phyloP scores from a whole-genome alignment of 1,140 invertebrate species.

The Musca vetustissima region DNA sequence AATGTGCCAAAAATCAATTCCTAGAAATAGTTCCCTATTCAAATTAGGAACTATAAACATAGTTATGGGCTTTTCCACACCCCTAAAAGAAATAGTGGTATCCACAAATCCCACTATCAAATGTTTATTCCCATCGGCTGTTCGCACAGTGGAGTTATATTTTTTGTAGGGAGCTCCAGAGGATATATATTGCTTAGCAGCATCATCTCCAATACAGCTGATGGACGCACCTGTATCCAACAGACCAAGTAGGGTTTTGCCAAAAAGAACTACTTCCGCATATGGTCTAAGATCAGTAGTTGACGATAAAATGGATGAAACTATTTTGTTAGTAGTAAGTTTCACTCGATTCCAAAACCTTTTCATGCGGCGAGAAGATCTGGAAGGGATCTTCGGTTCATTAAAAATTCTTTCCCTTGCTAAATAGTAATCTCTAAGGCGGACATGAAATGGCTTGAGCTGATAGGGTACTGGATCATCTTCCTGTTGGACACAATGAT shows the following conservation, averaged over 20 bases:
- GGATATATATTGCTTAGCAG: not conserved
- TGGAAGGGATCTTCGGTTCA: not conserved
- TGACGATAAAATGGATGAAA: not conserved
- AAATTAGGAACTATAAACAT: too few species aligned
- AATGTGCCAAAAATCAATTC: too few species aligned
- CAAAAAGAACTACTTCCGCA: not conserved
- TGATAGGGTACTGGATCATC: not conserved
- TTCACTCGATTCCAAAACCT: not conserved
- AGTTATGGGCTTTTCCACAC: too few species aligned
- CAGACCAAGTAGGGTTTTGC: not conserved
- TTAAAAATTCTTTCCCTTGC: not conserved
- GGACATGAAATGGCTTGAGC: not conserved
- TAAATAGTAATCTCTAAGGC: not conserved
- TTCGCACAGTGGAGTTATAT: not conserved
- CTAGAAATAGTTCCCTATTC: too few species aligned
- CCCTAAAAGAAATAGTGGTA: not conserved
- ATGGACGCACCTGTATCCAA: not conserved
- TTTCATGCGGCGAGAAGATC: not conserved
- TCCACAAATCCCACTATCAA: not conserved
- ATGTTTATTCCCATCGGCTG: not conserved
- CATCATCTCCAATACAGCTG: not conserved
- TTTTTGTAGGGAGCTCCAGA: not conserved
- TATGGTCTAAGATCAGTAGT: not conserved
- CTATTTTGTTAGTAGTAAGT: not conserved
- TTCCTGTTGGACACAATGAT: not conserved